phyloP scores from a whole-genome alignment of 2,113 vertebrate species.

The Phylloscopus trochilus region DNA sequence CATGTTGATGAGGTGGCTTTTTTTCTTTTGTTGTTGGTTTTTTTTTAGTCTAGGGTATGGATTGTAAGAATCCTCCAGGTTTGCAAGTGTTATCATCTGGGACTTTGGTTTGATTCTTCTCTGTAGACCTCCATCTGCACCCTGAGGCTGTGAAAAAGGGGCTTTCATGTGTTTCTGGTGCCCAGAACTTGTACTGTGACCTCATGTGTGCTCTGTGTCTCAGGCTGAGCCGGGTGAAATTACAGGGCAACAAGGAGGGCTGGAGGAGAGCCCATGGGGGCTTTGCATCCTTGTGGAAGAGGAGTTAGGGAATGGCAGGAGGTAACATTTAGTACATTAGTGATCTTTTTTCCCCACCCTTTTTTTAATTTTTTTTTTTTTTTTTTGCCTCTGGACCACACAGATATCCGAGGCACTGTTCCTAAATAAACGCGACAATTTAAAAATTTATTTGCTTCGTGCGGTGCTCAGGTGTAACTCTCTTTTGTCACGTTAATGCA shows the following conservation, averaged over 20 bases:
- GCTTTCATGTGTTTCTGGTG: neutral
- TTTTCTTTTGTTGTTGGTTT: neutral
- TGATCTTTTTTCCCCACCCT: fast-evolving
- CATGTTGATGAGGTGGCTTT: neutral
- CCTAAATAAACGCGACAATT: neutral
- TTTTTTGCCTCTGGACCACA: neutral
- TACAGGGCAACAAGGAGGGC: neutral
- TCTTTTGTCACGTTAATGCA: neutral
- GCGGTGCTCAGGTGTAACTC: neutral
- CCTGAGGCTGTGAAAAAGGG: neutral
- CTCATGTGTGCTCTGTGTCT: neutral
- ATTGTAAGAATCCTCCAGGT: neutral
- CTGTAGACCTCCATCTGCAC: fast-evolving
- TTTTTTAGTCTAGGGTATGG: neutral
- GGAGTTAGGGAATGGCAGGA: neutral
- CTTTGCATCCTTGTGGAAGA: neutral
- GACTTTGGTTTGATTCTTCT: neutral
- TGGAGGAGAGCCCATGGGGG: neutral
- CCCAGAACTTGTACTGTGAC: neutral
- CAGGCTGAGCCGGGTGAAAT: neutral
- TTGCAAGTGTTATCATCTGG: neutral
- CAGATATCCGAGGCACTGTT: neutral
- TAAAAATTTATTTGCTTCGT: neutral
- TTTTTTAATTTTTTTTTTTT: neutral
- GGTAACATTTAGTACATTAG: neutral